These are phyloP conservation scores for Drosophila mayri DNA, from an alignment of 1,140 invertebrate species.

Conservation along the genomic window DNA sequence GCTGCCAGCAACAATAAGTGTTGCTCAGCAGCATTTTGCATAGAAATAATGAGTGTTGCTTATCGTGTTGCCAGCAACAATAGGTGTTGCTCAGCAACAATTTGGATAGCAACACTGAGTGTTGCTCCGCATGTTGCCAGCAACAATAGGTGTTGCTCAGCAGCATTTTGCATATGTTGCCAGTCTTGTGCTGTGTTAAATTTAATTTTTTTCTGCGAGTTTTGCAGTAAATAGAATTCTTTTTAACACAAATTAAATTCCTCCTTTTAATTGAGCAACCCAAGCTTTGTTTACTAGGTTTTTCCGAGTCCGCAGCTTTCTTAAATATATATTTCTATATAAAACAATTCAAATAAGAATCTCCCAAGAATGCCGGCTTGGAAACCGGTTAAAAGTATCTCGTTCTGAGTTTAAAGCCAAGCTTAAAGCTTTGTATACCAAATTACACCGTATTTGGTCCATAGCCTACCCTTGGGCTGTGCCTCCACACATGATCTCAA, in stretches of 20 bases:
- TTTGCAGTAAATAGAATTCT: background rate
- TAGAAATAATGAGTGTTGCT: background rate
- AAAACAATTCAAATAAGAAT: background rate
- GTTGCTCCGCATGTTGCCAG: background rate
- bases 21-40: background rate
- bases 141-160: background rate
- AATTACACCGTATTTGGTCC: background rate
- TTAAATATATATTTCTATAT: background rate
- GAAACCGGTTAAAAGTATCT: background rate
- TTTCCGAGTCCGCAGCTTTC: background rate
- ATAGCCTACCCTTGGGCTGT: slow-evolving; percentile 24
- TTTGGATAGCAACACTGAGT: background rate
- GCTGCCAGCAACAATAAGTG: background rate
- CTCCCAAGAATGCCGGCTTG: background rate
- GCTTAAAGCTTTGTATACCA: slow-evolving; percentile 8
- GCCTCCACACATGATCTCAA: background rate
- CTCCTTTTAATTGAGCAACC: no score
- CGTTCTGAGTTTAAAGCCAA: slow-evolving; percentile 3
- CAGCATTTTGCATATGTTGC: background rate
- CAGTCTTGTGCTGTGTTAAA: background rate
- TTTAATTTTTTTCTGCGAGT: background rate
- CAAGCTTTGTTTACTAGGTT: background rate
- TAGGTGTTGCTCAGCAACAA: background rate
- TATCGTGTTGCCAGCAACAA: background rate
- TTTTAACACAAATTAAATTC: no score